Base-by-base conservation (phyloP, 2,888 invertebrate species). In the Drosophila paramelanica region DNA sequence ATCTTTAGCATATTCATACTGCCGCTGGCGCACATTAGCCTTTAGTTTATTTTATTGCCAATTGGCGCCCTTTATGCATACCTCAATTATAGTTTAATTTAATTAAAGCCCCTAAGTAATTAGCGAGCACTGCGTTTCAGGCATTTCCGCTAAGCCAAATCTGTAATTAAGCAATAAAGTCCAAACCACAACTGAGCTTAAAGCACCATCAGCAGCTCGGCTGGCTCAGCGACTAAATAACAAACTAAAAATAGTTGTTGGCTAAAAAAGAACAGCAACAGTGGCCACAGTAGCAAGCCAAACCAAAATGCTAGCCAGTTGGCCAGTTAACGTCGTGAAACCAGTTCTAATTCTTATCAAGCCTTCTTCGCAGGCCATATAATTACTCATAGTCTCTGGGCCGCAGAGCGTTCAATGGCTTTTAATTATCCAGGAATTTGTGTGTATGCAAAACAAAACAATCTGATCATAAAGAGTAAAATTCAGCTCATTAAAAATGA, bases 321-420 rank as follows among this genome's bases (percentile, higher is more conserved):
- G 14, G 51, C 51, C 38, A 39, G 31, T 31, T 31, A 31, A 14
- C 59, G 43, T 36, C 55, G 33, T 38, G 58, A 83, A 84, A 87
- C 83, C 87, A 84, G 83, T 84, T 84, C 83, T 67, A 87, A 62
- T 84, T 84, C 87, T 84, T 87, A 84, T 84, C 83, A 83, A 83
- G 81, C 61, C 69, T 61, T 73, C 83, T 80, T 85, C 79, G 66
- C 81, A 62, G 71, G 53, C 68, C 70, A 82, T 86, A 81, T 84
- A 84, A 84, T 84, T 87, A 84, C 83, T 77, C 87, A 79, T 66
- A 67, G 77, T 65, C 62, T 51, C 27, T 55, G 46, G 42, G 41
- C 58, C 51, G 31, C 45, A 38, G 59, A 61, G 52, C 82, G 72
- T 85, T 81, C 85, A 82, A 81, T 84, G 82, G 66, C 77, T 70